phyloP scores from a whole-genome alignment of 2,113 vertebrate species.

The Lasiurus cinereus region DNA sequence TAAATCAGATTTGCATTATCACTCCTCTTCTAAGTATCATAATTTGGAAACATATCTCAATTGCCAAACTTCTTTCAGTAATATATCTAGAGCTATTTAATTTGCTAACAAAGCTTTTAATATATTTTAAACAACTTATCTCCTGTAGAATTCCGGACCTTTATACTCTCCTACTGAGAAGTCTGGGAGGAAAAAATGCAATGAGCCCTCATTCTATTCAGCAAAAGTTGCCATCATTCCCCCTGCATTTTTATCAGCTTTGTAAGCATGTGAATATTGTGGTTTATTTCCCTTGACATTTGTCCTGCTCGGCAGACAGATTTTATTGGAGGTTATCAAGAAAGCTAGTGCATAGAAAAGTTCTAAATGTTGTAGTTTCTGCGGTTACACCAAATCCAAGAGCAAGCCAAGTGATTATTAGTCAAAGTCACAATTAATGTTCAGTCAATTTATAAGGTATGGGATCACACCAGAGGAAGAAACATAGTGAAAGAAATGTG shows the following conservation, averaged over 20 bases:
- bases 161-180: conserved; percentile 21
- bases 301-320: neutral
- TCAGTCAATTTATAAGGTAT: neutral
- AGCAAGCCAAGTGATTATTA: conserved; percentile 15
- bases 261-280: neutral
- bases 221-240: neutral
- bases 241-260: neutral
- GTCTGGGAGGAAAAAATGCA: neutral
- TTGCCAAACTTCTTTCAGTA: conserved; percentile 14
- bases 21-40: conserved; percentile 34
- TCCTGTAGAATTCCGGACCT: neutral
- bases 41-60: conserved; percentile 4
- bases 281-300: conserved; percentile 11
- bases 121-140: neutral
- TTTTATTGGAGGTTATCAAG: conserved; percentile 37
- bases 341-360: conserved; percentile 7
- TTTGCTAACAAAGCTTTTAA: conserved; percentile 45
- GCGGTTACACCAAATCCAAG: neutral
- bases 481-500: neutral
- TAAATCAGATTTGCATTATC: conserved; percentile 40
- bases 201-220: neutral
- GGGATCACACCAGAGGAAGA: neutral
- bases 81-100: neutral
- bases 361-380: neutral
- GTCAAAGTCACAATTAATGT: conserved; percentile 40